phyloP scores from a whole-genome alignment of 2,113 vertebrate species.

The Pituophis catenifer region DNA sequence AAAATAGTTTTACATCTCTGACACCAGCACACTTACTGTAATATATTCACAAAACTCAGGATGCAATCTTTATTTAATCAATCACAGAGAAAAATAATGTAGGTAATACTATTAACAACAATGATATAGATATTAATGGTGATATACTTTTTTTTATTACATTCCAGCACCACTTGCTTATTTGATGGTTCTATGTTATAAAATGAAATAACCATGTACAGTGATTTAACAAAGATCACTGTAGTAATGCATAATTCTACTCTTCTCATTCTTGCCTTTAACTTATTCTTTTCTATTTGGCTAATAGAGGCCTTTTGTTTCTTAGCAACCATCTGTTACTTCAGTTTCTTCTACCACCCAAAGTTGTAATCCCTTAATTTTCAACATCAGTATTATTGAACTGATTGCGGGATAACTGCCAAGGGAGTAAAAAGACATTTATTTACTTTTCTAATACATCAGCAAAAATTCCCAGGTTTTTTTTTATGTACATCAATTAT shows the following conservation, averaged over 20 bases:
- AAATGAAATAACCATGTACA: neutral
- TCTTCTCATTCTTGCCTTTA: neutral
- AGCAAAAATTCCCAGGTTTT: slow-evolving; percentile 30
- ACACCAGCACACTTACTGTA: neutral
- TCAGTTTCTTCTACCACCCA: slow-evolving; percentile 54
- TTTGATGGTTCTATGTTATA: neutral
- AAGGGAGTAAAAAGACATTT: slow-evolving; percentile 7
- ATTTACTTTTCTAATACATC: slow-evolving; percentile 30
- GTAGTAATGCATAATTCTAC: neutral
- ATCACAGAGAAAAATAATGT: too few species aligned
- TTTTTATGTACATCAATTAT: neutral
- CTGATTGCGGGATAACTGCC: slow-evolving; percentile 47
- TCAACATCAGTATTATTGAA: slow-evolving; percentile 55
- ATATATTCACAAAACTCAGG: neutral
- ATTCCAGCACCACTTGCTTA: neutral
- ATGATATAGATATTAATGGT: neutral
- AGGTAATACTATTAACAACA: neutral
- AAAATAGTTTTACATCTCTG: neutral
- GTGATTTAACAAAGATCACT: neutral
- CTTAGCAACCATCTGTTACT: slow-evolving; percentile 47
- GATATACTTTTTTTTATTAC: neutral
- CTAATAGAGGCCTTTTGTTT: slow-evolving; percentile 25
- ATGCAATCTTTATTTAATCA: neutral
- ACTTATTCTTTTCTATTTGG: slow-evolving; percentile 12
- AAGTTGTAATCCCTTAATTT: slow-evolving; percentile 56